Evolutionary conservation across 2,797 vertebrate genomes (phyloP).

Genomic region (Siniperca undulata): DNA sequence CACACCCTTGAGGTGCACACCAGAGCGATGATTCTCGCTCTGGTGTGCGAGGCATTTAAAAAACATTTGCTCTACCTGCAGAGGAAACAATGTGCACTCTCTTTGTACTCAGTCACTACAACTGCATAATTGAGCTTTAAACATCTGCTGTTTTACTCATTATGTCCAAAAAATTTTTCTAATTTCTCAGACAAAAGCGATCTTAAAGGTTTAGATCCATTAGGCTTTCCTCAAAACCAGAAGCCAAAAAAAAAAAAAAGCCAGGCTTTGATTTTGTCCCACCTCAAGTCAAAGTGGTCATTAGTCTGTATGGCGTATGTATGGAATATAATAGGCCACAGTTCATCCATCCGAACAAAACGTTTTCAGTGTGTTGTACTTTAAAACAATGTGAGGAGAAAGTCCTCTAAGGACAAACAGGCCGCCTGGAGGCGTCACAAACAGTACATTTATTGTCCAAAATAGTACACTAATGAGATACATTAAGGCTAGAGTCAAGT

Average conservation of each 20-base stretch:
- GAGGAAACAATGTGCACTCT: conserved; percentile 25
- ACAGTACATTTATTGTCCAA: conserved; percentile 41
- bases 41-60: background rate
- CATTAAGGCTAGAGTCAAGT: conserved; percentile 46
- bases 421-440: conserved; percentile 20
- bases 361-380: conserved; percentile 22
- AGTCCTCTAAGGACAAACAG: conserved; percentile 49
- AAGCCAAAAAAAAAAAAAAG: conserved; percentile 6
- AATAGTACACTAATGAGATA: conserved; percentile 62
- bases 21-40: conserved; percentile 12
- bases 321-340: conserved; percentile 20
- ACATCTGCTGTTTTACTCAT: conserved; percentile 34
- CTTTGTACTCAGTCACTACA: conserved; percentile 20
- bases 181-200: conserved; percentile 16
- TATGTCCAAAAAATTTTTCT: conserved; percentile 19
- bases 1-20: conserved; percentile 1
- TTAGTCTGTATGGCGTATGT: conserved; percentile 26
- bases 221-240: conserved; percentile 7
- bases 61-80: conserved; percentile 33
- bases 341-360: conserved; percentile 16
- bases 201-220: conserved; percentile 14
- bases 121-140: conserved; percentile 44
- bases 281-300: conserved; percentile 16
- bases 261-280: conserved; percentile 14
- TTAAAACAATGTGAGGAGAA: conserved; percentile 28